A percentile compares a stretch with the other conserved stretches of the same genome.
These are phyloP conservation scores for Nyleta sp. DNA, from an alignment of 2,888 invertebrate species.

Conservation along the genomic window DNA sequence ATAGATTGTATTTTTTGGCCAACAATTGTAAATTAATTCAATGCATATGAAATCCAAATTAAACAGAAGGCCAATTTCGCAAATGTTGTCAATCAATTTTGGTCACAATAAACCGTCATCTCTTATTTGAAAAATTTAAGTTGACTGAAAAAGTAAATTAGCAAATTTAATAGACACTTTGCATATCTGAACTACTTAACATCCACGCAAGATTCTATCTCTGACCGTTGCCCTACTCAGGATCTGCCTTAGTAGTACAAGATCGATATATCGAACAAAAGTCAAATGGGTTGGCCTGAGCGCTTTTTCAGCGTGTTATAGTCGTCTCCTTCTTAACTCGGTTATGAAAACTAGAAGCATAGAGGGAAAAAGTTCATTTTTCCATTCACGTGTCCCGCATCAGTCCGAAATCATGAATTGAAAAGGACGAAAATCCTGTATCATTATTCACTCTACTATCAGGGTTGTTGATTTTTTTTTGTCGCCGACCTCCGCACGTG, in stretches of 20 bases:
- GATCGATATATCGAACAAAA: slow-evolving; percentile 78
- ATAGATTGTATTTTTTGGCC: too few relatives aligned
- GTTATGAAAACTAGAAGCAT: slow-evolving; percentile 6
- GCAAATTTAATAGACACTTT: not conserved
- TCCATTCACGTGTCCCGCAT: slow-evolving; percentile 8
- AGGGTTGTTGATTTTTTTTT: slow-evolving; percentile 36
- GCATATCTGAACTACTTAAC: slow-evolving; percentile 9
- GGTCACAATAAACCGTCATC: too few relatives aligned
- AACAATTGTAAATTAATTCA: too few relatives aligned
- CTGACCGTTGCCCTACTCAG: slow-evolving; percentile 48
- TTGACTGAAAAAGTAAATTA: not conserved
- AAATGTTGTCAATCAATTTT: too few relatives aligned
- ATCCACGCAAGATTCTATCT: slow-evolving; percentile 46
- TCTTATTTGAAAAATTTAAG: too few relatives aligned
- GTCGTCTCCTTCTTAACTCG: slow-evolving; percentile 19
- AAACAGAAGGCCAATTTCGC: too few relatives aligned
- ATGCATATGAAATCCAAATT: too few relatives aligned
- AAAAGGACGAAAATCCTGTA: slow-evolving; percentile 3
- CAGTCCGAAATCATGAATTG: slow-evolving; percentile 5
- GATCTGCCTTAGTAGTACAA: slow-evolving; percentile 55
- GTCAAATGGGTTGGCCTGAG: slow-evolving; percentile 43
- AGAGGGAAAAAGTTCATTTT: not conserved
- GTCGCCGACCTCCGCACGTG: slow-evolving; percentile 40
- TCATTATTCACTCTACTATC: slow-evolving; percentile 31
- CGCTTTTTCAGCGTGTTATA: slow-evolving; percentile 29